These are phyloP conservation scores for Strigamia crassipes DNA, from an alignment of 2,888 invertebrate genomes.

Conservation along the genomic window DNA sequence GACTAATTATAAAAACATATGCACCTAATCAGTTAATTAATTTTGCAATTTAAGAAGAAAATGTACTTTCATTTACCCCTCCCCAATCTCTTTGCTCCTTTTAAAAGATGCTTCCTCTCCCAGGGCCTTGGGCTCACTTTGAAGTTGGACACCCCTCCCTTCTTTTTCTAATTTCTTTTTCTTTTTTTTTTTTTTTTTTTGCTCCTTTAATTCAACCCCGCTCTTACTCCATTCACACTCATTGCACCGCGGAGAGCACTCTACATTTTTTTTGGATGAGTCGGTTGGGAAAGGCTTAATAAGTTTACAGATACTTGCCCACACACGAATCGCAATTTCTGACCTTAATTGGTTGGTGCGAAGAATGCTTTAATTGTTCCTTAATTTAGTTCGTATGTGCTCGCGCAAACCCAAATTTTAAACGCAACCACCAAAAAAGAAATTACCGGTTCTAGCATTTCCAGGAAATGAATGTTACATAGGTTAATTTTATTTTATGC, in stretches of 20 bases:
- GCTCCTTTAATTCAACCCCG: background rate
- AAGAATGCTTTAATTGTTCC: constrained; percentile 29
- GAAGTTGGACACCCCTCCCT: constrained; percentile 27
- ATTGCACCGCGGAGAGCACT: constrained; percentile 30
- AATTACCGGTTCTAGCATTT: constrained; percentile 29
- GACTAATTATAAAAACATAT: constrained; percentile 25
- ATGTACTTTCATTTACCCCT: background rate
- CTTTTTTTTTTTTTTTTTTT: background rate
- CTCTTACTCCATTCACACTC: constrained; percentile 27
- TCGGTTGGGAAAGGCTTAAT: constrained; percentile 27
- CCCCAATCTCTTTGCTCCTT: constrained; percentile 4
- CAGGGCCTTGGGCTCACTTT: constrained; percentile 23
- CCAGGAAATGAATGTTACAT: constrained; percentile 24
- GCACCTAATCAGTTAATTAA: constrained; percentile 35
- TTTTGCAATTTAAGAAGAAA: constrained; percentile 32
- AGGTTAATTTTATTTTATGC: constrained; percentile 33
- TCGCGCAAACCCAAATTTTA: background rate
- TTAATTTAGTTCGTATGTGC: constrained; percentile 25
- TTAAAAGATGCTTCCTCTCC: constrained; percentile 6
- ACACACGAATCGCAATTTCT: constrained; percentile 12
- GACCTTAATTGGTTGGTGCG: constrained; percentile 27
- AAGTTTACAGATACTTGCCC: constrained; percentile 34
- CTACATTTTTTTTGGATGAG: constrained; percentile 28
- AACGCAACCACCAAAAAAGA: background rate
- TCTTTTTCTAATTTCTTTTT: constrained; percentile 33